These are phyloP conservation scores for Sarcophaga peregrina DNA, from an alignment of 1,140 invertebrate species.

Conservation along the genomic window DNA sequence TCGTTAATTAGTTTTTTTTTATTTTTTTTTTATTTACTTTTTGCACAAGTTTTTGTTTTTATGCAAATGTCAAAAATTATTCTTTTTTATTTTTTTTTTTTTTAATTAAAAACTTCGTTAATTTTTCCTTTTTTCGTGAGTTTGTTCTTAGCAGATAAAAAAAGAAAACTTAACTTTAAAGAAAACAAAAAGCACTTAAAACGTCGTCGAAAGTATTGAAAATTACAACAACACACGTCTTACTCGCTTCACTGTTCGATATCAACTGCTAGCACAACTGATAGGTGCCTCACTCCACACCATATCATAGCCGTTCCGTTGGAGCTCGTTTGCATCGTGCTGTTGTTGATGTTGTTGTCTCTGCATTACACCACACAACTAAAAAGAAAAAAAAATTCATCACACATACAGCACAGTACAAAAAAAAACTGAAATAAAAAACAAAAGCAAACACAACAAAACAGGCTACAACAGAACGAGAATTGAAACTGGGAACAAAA, in stretches of 20 bases:
- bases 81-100: conserved; percentile 44
- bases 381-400: neutral
- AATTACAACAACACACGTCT: conserved; percentile 57
- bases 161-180: conserved; percentile 40
- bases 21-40: conserved; percentile 27
- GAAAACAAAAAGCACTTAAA: conserved; percentile 57
- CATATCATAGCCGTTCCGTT: neutral
- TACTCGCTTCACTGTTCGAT: conserved; percentile 64
- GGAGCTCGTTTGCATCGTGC: conserved; percentile 20
- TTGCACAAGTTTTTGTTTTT: neutral
- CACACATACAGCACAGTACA: conserved; percentile 22
- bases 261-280: conserved; percentile 52
- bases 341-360: conserved; percentile 17
- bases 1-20: conserved; percentile 6
- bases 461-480: conserved; percentile 35
- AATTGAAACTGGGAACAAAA: conserved; percentile 23
- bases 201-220: conserved; percentile 48
- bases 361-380: conserved; percentile 20
- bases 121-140: conserved; percentile 44
- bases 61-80: conserved; percentile 22
- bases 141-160: neutral
- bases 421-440: conserved; percentile 22
- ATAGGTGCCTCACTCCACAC: conserved; percentile 40
- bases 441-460: conserved; percentile 23
- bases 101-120: conserved; percentile 26